Evolutionary conservation across 2,797 vertebrate species (phyloP).

Genomic region (Peromyscus aztecus): DNA sequence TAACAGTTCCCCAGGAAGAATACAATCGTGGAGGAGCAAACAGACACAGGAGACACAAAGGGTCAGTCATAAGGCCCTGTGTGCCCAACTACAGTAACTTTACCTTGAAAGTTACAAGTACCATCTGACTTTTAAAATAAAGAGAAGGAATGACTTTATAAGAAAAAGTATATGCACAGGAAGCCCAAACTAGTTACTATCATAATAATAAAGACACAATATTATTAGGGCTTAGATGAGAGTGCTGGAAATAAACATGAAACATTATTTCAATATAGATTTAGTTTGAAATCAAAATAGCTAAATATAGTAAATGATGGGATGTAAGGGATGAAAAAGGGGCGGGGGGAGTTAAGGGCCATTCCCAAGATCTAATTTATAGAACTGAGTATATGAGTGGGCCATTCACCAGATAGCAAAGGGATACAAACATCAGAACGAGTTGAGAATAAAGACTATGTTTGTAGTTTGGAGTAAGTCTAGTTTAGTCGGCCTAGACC

Average conservation of each 20-base stretch:
- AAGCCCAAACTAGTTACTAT: constrained; percentile 30
- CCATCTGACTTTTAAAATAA: constrained; percentile 31
- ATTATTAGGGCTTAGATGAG: neutral
- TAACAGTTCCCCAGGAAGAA: neutral
- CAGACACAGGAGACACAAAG: neutral
- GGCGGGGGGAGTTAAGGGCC: neutral
- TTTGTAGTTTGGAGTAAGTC: constrained; percentile 6
- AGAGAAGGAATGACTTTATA: constrained; percentile 1
- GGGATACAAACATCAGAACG: neutral
- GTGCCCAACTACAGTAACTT: constrained; percentile 3
- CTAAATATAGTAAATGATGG: neutral
- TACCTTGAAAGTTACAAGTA: neutral
- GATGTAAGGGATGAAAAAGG: neutral
- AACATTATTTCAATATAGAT: constrained; percentile 23
- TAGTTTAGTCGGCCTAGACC: neutral
- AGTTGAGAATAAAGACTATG: constrained; percentile 15
- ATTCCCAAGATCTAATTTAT: constrained; percentile 10
- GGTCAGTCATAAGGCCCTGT: neutral
- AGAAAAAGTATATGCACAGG: neutral
- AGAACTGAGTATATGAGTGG: neutral
- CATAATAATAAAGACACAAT: neutral
- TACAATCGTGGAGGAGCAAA: neutral
- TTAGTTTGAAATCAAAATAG: constrained; percentile 40
- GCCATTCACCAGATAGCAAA: neutral
- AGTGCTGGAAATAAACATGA: neutral